Evolutionary conservation across 2,797 vertebrate genomes (phyloP).

Genomic region (Anguilla pacifica): DNA sequence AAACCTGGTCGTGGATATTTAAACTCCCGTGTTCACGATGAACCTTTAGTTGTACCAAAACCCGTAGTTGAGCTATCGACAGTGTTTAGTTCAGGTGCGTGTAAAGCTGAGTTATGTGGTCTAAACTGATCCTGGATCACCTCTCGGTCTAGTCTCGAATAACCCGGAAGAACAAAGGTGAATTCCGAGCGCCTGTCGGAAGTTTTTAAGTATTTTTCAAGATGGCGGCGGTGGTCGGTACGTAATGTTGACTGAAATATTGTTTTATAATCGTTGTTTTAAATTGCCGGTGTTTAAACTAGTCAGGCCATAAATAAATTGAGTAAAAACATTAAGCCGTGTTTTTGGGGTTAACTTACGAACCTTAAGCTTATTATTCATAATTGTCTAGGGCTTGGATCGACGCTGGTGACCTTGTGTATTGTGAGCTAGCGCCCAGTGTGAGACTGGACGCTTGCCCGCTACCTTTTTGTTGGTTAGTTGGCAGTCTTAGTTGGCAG

Average conservation of each 20-base stretch:
- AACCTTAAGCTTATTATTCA: background rate
- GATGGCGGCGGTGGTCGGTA: constrained; percentile 11
- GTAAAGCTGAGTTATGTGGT: too few relatives aligned
- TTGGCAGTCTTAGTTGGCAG: too few relatives aligned
- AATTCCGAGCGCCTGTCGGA: background rate
- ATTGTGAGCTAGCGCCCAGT: background rate
- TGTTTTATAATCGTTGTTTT: background rate
- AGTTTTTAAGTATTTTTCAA: constrained; percentile 12
- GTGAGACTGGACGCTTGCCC: background rate
- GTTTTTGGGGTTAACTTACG: background rate
- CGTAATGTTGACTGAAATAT: background rate
- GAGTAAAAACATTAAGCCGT: background rate
- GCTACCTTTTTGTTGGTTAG: background rate
- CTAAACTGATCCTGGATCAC: too few relatives aligned
- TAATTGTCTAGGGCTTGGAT: background rate
- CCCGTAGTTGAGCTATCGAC: too few relatives aligned
- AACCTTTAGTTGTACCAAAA: too few relatives aligned
- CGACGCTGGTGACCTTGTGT: background rate
- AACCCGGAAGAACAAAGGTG: background rate
- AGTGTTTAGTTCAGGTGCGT: too few relatives aligned
- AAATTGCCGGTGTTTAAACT: background rate
- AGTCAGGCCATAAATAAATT: background rate
- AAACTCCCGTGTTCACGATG: too few relatives aligned
- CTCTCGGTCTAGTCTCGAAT: background rate
- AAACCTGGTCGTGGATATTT: too few relatives aligned